Base-by-base conservation (phyloP, 2,888 invertebrate species). In the Lathronympha strigana region DNA sequence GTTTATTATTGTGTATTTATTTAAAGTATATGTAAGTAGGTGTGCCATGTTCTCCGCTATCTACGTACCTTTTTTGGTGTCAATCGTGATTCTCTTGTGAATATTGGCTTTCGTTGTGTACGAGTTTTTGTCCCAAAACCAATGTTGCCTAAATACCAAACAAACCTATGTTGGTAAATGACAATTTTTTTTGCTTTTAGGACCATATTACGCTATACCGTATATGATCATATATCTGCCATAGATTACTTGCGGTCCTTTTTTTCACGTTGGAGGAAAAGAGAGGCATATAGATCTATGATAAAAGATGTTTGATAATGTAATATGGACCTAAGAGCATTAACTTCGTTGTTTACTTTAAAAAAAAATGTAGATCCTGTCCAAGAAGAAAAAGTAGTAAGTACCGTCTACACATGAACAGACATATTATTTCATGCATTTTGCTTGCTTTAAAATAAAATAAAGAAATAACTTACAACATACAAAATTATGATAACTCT, bases 1-100 rank as follows among this genome's bases (percentile, higher is more conserved):
- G 66, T 66, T 66, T 66, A 66, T 61, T 54, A 66, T 61, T 31
- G 66, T 53, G 54, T 66, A 66, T 66, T 66, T 66, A 66, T 66
- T 66, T 61, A 66, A 66, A 66, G 54, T 38, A 54, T 66, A 66
- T 66, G 66, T 53, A 66, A 66, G 66, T 66, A 54, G 66, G 66
- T 61, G 66, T 63, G 17, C 23, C 31, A n/a, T 15, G 45, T 36
- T 36, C 23, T 53, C 33, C 28, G 51, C 36, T 58, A 60, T 54
- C 25, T 54, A 38, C 51, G 45, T 54, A 25, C 43, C 43, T 62
- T 54, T 58, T 49, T 54, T 38, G 43, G 40, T 57, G 23, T 25
- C 49, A 21, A 0, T 11, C 9, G 9, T 28, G 43, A 23, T n/a
- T 58, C 4, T 13, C 4, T 45, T 54, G 53, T 45, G 19, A 4